Percentiles rank a stretch among this genome's conserved stretches.
Evolutionary conservation across 2,797 vertebrate genomes (phyloP).

Genomic region (Poeciliopsis turneri): DNA sequence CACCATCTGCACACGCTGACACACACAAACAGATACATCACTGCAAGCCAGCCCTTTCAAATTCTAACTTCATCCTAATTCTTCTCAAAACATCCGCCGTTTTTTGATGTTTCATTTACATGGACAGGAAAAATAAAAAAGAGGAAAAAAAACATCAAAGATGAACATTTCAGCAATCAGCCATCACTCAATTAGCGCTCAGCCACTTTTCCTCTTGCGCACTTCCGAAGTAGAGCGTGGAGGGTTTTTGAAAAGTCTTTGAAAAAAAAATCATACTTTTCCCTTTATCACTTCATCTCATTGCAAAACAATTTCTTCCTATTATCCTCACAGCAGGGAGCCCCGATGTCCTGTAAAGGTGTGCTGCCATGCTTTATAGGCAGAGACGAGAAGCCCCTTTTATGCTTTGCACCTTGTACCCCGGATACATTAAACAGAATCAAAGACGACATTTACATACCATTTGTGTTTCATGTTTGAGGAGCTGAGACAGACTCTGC

Average conservation of each 20-base stretch:
- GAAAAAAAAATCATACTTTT: conserved; percentile 67
- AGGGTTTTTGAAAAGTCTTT: conserved; percentile 66
- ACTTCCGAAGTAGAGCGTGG: conserved; percentile 51
- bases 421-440: conserved; percentile 78
- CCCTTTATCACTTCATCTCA: conserved; percentile 79
- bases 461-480: conserved; percentile 80
- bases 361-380: conserved; percentile 63
- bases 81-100: conserved; percentile 49
- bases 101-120: conserved; percentile 72
- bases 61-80: conserved; percentile 53
- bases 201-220: conserved; percentile 62
- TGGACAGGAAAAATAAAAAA: conserved; percentile 56
- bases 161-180: conserved; percentile 74
- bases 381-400: conserved; percentile 65
- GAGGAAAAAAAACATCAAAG: conserved; percentile 69
- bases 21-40: conserved; percentile 14
- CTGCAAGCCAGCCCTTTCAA: conserved; percentile 43
- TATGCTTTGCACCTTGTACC: conserved; percentile 73
- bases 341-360: conserved; percentile 73
- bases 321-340: conserved; percentile 80
- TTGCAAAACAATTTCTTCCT: conserved; percentile 80
- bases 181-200: conserved; percentile 77
- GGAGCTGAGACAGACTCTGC: conserved; percentile 73
- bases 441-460: conserved; percentile 83
- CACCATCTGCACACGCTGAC: not conserved